phyloP scores from a whole-genome alignment of 2,113 vertebrate genomes.

The Corythornis cristatus region DNA sequence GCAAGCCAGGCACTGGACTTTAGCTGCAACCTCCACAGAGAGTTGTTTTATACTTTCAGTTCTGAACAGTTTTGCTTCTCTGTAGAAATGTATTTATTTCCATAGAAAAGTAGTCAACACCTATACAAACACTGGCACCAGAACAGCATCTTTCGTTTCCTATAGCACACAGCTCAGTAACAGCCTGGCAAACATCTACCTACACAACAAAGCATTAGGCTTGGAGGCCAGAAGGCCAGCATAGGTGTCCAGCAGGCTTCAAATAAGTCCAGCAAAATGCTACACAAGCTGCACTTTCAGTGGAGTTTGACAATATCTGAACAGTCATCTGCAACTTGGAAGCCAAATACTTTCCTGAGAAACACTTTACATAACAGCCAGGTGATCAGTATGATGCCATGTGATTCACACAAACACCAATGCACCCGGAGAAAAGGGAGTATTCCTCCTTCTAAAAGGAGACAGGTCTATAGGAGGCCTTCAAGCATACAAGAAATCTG shows the following conservation, averaged over 20 bases:
- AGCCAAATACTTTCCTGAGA: background rate
- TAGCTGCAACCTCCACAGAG: background rate
- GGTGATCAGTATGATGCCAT: background rate
- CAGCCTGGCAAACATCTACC: background rate
- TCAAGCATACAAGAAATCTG: background rate
- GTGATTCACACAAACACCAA: background rate
- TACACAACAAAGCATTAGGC: background rate
- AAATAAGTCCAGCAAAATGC: background rate
- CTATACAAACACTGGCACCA: background rate
- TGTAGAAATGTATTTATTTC: background rate
- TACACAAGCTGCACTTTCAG: background rate
- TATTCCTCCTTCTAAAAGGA: background rate
- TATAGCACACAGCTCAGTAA: rapidly evolving
- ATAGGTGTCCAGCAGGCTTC: background rate
- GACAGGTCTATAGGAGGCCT: rapidly evolving
- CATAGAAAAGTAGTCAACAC: background rate
- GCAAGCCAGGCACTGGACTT: background rate
- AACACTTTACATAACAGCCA: background rate
- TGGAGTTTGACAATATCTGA: background rate
- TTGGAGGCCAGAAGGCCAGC: background rate
- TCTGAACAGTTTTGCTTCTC: background rate
- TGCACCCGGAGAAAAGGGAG: background rate
- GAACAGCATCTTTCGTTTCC: background rate
- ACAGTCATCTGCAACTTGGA: background rate
- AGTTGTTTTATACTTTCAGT: background rate